Evolutionary conservation across 2,888 invertebrate species (phyloP), one percentile per base, ranked within the genome.

Genomic region (Plebejus anna): DNA sequence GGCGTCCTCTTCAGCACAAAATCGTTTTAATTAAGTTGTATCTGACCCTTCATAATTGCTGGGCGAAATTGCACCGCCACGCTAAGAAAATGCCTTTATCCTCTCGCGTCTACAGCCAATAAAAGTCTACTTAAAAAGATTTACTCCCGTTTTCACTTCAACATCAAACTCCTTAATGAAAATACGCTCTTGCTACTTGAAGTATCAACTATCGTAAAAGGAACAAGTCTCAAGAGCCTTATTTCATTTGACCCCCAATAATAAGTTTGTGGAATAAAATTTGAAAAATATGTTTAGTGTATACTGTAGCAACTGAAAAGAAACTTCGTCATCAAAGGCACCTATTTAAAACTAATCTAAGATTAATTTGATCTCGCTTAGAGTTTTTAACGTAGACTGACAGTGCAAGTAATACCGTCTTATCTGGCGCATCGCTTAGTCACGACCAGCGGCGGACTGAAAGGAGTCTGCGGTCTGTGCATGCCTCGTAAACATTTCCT

Each of bases 11-110:
- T 57, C 55, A 81, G 88, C 85, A 88, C 87, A 83, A 89, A 88
- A 90, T 90, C 84, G 86, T 84, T 89, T 92, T 92, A 92, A 92
- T 92, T 92, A 92, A 92, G 88, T 88, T 84, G 84, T 88, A 86
- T 89, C 86, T 89, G 90, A 88, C 89, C 91, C 89, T 89, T 90
- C 91, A 89, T 92, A 91, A 90, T 88, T 87, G 85, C 88, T 87
- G 88, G 91, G 90, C 89, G 88, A 88, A 91, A 91, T 90, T 88
- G 85, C 87, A 86, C 85, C 81, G 83, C 83, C 84, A 84, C 81
- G 83, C 85, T 85, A 55, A 73, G 73, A 51, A 73, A 73, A 73
- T 55, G 78, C 80, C 82, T 81, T 82, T 81, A 80, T 79, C 78
- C 78, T 76, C 78, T 72, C n/a, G 72, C 77, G 55, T 78, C 28